Evolutionary conservation across 2,113 vertebrate species (phyloP).

Genomic region (Erythrocercus mccallii): DNA sequence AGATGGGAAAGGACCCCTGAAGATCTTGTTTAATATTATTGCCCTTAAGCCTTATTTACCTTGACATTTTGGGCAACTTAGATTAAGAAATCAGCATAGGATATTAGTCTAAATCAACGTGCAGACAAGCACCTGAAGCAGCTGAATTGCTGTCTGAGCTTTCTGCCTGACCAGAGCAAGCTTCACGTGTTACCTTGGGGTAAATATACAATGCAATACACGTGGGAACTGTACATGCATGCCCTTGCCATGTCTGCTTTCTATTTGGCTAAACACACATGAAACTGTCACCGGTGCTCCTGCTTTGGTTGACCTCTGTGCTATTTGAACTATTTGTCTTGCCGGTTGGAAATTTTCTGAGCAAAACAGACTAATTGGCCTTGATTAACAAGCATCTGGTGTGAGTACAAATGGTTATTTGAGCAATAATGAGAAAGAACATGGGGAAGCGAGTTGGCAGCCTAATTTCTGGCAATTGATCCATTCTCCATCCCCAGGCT

Average conservation of each 20-base stretch:
- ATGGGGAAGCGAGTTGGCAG: slow-evolving; percentile 36
- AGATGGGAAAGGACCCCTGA: neutral
- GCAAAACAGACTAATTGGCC: slow-evolving; percentile 64
- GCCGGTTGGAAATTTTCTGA: slow-evolving; percentile 62
- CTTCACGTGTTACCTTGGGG: neutral
- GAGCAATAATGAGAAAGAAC: slow-evolving; percentile 64
- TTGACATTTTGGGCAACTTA: slow-evolving; percentile 23
- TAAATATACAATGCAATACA: neutral
- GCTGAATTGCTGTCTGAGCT: neutral
- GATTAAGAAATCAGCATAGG: neutral
- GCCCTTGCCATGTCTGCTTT: slow-evolving; percentile 63
- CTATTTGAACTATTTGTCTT: slow-evolving; percentile 61
- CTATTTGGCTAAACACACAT: slow-evolving; percentile 41
- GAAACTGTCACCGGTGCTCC: slow-evolving; percentile 47
- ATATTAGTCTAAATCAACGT: neutral
- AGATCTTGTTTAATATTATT: slow-evolving; percentile 16
- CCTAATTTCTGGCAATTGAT: slow-evolving; percentile 60
- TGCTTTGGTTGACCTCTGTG: slow-evolving; percentile 50
- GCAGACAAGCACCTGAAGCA: neutral
- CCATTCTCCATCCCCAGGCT: neutral
- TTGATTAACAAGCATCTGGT: slow-evolving; percentile 69
- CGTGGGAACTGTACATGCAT: neutral
- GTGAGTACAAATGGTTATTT: slow-evolving; percentile 62
- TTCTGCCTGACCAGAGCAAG: neutral
- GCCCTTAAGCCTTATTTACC: slow-evolving; percentile 7